Conservation (phyloP, 2,113 vertebrate species). For the Petromus typicus region DNA sequence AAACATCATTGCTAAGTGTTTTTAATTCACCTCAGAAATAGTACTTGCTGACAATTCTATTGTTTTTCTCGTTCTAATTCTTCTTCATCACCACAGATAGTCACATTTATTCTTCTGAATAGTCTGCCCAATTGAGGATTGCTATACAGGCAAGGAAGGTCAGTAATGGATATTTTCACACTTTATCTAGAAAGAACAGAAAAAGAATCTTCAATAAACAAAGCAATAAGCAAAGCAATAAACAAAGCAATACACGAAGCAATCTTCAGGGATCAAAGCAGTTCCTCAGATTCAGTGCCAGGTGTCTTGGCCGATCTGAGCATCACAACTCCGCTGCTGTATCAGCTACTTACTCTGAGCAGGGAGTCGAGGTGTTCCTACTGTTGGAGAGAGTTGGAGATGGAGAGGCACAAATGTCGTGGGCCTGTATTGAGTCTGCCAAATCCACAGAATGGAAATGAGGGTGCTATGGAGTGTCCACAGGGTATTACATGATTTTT, state of each 20-base stretch:
- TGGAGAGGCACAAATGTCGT: constrained; percentile 29
- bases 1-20: constrained; percentile 1
- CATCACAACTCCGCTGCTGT: constrained; percentile 22
- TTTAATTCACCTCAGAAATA: constrained; percentile 9
- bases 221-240: too few species aligned
- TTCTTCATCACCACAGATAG: constrained; percentile 30
- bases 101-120: constrained; percentile 53
- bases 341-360: constrained; percentile 58
- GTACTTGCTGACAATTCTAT: constrained; percentile 43
- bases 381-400: constrained; percentile 32
- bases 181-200: constrained; percentile 61
- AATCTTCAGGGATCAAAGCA: constrained; percentile 69
- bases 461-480: constrained; percentile 60
- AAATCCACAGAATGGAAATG: constrained; percentile 63
- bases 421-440: constrained; percentile 68
- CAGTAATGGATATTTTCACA: constrained; percentile 65
- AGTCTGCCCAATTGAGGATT: constrained; percentile 60
- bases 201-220: constrained; percentile 68
- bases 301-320: constrained; percentile 66
- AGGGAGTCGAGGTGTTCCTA: background rate
- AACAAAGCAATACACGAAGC: constrained; percentile 72
- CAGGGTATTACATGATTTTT: constrained; percentile 43
- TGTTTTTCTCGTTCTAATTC: constrained; percentile 46
- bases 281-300: constrained; percentile 50
- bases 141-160: constrained; percentile 54